Evolutionary conservation across 2,888 invertebrate genomes (phyloP), one percentile per base, ranked within the genome.

Genomic region (Chesias legatella): DNA sequence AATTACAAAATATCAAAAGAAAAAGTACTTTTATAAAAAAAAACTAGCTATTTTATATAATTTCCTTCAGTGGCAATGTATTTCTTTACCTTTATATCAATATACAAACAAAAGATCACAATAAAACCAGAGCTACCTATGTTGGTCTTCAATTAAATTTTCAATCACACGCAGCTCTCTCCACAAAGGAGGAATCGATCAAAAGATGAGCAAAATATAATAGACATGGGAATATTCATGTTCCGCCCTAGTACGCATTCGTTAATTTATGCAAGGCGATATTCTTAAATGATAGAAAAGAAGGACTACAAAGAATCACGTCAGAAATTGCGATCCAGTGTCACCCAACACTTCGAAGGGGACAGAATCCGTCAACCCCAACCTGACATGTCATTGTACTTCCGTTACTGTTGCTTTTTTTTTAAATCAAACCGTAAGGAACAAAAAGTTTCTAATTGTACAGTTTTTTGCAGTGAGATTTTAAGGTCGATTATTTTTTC

Each of bases 181-280:
- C 43, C 44, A 61, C 56, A 59, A 56, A 51, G 42, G 29, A 43
- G 36, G 30, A 49, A 48, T 37, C 33, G 39, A 44, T 48, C 37
- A 40, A 52, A 39, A 47, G 56, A 48, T 51, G 50, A 29, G 34
- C 48, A 57, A 59, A 55, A 69, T 60, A 70, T 69, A 79, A 79
- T 73, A 72, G 55, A 68, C 75, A 79, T 86, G 86, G 81, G 86
- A 88, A 86, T 85, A 85, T 88, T 85, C 84, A 88, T 84, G 70
- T 70, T 51, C 47, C 50, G 62, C 60, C 68, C 59, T 64, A 67
- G 68, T 75, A 72, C 68, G 58, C 64, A 63, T 58, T 62, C 68
- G 68, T 73, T 85, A 86, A 88, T 88, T 82, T 86, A 88, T 88
- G 86, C 88, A 88, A 86, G 84, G 74, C 67, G 84, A 82, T 79